Base-by-base conservation (phyloP, 2,113 vertebrate genomes). In the Noctilio leporinus region DNA sequence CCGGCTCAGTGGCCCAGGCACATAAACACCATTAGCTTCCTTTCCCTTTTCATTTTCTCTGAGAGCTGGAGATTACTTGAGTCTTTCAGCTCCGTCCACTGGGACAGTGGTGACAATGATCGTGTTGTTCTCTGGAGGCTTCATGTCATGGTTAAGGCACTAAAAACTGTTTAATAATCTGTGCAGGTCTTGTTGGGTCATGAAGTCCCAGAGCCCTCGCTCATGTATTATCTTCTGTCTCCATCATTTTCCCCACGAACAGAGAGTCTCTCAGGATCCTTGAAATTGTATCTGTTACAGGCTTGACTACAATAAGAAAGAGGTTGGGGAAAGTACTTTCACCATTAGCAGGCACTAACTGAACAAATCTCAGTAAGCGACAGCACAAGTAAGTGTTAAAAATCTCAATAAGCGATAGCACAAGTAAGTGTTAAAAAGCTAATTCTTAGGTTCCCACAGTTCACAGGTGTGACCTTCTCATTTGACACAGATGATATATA, bases 81-180 rank as follows among this genome's bases (percentile, higher is more conserved):
- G 47, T 91, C 89, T 93, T 81, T 91, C 55, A 75, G 19, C 35
- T 88, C 86, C 72, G 19, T 93, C 83, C 75, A 64, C 62, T 59
- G 89, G 83, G 92, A 94, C 67, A 89, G 59, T 91, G 78, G 35
- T 93, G 91, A 94, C 91, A 90, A 83, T 94, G 91, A 90, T 92
- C 51, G 33, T 89, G 22, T 78, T 75, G 24, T 57, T 87, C 95
- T 89, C 91, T 47, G 30, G 88, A 95, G 95, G 49, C 38, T 55
- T 70, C 40, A 53, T 92, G 85, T 90, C 85, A 87, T 67, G 9
- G 80, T 43, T 86, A 96, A 95, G 93, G 80, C 81, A 65, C 51
- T 87, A 94, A 83, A 96, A 96, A 93, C 47, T 88, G 14, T 80
- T 93, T 86, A 93, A 89, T 96, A 96, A 83, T 89, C 77, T 91